These are phyloP conservation scores for Ochropleura leucogaster DNA, from an alignment of 2,888 invertebrate genomes.

Conservation along the genomic window DNA sequence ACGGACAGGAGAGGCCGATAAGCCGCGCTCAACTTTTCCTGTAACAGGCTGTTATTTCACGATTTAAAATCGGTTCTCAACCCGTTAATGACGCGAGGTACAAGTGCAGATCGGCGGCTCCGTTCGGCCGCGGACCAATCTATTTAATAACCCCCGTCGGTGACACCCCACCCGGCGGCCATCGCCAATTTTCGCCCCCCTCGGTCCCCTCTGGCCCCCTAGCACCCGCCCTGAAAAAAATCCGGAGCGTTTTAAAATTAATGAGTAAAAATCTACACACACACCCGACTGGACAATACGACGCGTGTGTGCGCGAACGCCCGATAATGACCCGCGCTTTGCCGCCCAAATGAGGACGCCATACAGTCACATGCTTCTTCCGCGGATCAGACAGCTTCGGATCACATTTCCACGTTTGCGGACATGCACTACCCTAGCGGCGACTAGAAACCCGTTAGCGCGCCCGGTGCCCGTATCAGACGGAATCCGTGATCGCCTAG, in stretches of 20 bases:
- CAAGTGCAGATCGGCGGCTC: conserved; percentile 90
- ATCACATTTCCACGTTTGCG: conserved; percentile 25
- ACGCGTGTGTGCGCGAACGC: conserved; percentile 81
- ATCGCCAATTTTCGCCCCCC: conserved; percentile 89
- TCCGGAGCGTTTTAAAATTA: conserved; percentile 91
- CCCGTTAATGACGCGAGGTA: conserved; percentile 91
- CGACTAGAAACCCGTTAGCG: conserved; percentile 52
- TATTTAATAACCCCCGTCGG: conserved; percentile 91
- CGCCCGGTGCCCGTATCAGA: conserved; percentile 63
- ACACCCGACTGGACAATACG: conserved; percentile 84
- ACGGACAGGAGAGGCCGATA: conserved; percentile 84
- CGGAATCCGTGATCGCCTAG: conserved; percentile 77
- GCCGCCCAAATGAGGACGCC: conserved; percentile 72
- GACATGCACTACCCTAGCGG: conserved; percentile 22
- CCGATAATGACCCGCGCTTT: conserved; percentile 86
- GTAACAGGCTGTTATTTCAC: conserved; percentile 90
- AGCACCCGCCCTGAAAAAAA: conserved; percentile 91
- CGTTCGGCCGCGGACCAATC: conserved; percentile 91
- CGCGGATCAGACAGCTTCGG: conserved; percentile 44
- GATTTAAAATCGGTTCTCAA: conserved; percentile 90
- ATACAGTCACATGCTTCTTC: conserved; percentile 66
- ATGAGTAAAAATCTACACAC: conserved; percentile 91
- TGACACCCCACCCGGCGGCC: conserved; percentile 90
- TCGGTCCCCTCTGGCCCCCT: conserved; percentile 81
- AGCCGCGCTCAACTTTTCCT: conserved; percentile 89